Evolutionary conservation across 1,140 invertebrate genomes (phyloP), one percentile per base, ranked within the genome.

Genomic region (Aradophagus sp.): DNA sequence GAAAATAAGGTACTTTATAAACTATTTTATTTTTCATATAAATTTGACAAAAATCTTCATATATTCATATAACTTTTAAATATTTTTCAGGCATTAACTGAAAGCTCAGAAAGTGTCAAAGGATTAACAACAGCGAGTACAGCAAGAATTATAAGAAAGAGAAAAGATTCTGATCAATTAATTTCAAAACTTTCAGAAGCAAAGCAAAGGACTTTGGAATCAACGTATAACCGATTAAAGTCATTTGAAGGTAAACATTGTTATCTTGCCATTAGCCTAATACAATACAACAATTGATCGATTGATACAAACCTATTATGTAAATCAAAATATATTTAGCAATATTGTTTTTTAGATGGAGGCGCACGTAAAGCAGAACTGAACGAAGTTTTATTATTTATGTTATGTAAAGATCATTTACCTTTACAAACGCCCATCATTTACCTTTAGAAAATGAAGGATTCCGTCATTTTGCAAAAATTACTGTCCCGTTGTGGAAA

Each of bases 381-480:
- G 8, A 53, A 65, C 32, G 14, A 65, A 8, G 48, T 48, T 32
- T 32, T 65, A 4, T 15, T 39, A 16, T 65, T 38, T 23, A 65
- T 65, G 59, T 11, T 53, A 0, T 45, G 29, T 12, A 53, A 44
- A 39, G 59, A 65, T 23, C 32, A 17, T 5, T 8, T 35, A 11
- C 10, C 45, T 5, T 26, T 48, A 13, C 20, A 14, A 4, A 48
- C 19, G 2, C 14, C n/a, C 16, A n/a, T n/a, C n/a, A n/a, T n/a
- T n/a, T n/a, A n/a, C n/a, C n/a, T n/a, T n/a, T n/a, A n/a, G 45
- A 48, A 48, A 48, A 35, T n/a, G 31, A 35, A 26, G 45, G 45
- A 23, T 48, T 48, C 35, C 35, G 35, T n/a, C 32, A 48, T 11
- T 48, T 48, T 35, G 17, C 45, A n/a, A 34, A 36, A 26, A 19